Evolutionary conservation across 2,113 vertebrate genomes (phyloP), one percentile per base, ranked within the genome.

Genomic region (Lipophrys pholis): DNA sequence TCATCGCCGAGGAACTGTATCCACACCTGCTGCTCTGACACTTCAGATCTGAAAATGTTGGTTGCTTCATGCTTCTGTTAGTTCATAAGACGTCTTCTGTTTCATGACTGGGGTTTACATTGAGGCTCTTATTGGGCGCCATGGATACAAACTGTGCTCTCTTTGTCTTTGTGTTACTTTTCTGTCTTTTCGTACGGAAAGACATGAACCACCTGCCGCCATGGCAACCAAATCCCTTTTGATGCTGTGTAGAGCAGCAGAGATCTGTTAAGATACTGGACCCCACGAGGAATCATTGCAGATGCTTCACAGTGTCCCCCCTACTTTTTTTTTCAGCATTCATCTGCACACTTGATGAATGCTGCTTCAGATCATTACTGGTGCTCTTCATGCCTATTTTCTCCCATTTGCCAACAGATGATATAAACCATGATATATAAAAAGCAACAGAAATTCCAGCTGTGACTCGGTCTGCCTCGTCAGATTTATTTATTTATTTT

Each of bases 201-300:
- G 16, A 51, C 69, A 55, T 57, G 73, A 71, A 77, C 57, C 55
- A 78, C 66, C 71, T 80, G 85, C 49, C 42, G 16, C 82, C 75
- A 86, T 90, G 67, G 80, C 81, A 91, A 87, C 86, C 68, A 50
- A 74, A 57, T 81, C 80, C 75, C 79, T 38, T 36, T 66, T 15
- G 53, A 79, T 83, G 69, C 55, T 67, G 71, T 21, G 7, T 58
- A 43, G 73, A 77, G 73, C 74, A 57, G 57, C 17, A 56, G 73
- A 81, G 80, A 74, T 87, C 69, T 85, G n/a, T 76, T 71, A 12
- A 91, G 84, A 72, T 69, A 69, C 74, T 5, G 40, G 76, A 81
- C 72, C 69, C 41, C 67, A 38, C 0, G 39, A 84, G 81, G 38
- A 73, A 83, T 85, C 58, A 50, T 80, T 66, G 74, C 73, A 62